phyloP scores from a whole-genome alignment of 2,888 invertebrate species.

The Netelia virgata region DNA sequence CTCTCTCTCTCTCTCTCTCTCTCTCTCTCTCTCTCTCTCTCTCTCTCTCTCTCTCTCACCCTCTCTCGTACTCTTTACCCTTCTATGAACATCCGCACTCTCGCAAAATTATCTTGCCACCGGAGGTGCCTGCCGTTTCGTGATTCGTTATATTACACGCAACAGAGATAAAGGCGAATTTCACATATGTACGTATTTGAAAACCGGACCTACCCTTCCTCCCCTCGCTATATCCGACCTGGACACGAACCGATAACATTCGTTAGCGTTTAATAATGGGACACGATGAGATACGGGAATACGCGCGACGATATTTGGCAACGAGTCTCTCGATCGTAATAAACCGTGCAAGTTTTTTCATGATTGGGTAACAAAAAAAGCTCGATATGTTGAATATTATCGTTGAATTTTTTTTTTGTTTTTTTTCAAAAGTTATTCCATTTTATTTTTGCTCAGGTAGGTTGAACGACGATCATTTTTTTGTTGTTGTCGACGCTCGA shows the following conservation, averaged over 20 bases:
- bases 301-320: slow-evolving; percentile 9
- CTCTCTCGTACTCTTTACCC: slow-evolving; percentile 27
- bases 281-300: slow-evolving; percentile 45
- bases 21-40: slow-evolving; percentile 27
- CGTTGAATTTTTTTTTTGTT: background rate
- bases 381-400: background rate
- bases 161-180: slow-evolving; percentile 75
- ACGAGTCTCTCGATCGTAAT: background rate
- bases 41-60: slow-evolving; percentile 20
- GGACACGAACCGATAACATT: slow-evolving; percentile 57
- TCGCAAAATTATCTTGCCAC: slow-evolving; percentile 76
- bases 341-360: background rate
- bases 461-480: background rate
- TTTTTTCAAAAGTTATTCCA: background rate
- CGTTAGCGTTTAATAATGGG: slow-evolving; percentile 66
- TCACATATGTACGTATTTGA: background rate
- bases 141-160: slow-evolving; percentile 64
- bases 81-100: slow-evolving; percentile 51
- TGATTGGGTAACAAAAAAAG: background rate
- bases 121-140: slow-evolving; percentile 67
- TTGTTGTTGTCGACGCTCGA: background rate
- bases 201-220: too few species aligned
- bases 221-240: background rate
- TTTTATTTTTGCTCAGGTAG: too few species aligned
- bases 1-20: background rate